These are phyloP conservation scores for Eurystomus glaucurus DNA, from an alignment of 2,797 vertebrate species.

Conservation along the genomic window DNA sequence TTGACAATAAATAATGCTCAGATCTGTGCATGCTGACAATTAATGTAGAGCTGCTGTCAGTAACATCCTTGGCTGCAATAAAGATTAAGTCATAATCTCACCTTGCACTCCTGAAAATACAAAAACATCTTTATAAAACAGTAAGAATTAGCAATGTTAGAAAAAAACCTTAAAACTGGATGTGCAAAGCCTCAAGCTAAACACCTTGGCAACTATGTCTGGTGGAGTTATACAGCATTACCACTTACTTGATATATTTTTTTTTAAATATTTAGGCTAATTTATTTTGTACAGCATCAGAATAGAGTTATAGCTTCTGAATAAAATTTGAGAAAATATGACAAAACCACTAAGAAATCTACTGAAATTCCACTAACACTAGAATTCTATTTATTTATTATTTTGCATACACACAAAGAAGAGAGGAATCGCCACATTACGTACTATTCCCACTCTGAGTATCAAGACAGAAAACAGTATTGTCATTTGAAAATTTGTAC, in stretches of 20 bases:
- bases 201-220: not conserved
- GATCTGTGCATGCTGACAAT: not conserved
- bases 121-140: not conserved
- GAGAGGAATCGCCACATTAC: not conserved
- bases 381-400: not conserved
- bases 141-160: not conserved
- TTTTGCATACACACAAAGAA: not conserved
- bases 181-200: not conserved
- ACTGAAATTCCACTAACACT: not conserved
- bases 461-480: not conserved
- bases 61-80: not conserved
- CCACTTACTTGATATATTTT: not conserved
- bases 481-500: not conserved
- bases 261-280: not conserved
- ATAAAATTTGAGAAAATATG: not conserved
- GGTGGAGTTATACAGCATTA: not conserved
- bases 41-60: not conserved
- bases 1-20: not conserved
- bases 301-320: not conserved
- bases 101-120: not conserved
- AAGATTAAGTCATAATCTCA: not conserved
- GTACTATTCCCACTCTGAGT: not conserved
- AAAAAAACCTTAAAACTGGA: not conserved
- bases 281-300: not conserved
- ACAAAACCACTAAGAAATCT: not conserved